Evolutionary conservation across 1,140 invertebrate species (phyloP), one percentile per base, ranked within the genome.

Genomic region (Globodera rostochiensis): DNA sequence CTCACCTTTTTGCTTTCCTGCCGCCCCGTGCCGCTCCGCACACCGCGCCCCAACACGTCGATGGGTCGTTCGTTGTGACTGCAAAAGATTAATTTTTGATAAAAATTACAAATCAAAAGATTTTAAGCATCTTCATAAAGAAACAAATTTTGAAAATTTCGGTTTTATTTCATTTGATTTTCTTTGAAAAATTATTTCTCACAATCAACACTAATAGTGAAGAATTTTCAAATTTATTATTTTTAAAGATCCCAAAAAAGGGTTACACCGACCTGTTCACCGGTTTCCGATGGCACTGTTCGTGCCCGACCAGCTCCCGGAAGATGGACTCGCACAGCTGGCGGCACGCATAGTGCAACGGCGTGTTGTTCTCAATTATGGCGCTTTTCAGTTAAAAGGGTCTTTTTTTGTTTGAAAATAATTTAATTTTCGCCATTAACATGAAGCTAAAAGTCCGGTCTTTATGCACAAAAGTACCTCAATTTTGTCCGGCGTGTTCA

Each of bases 401-500:
- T 36, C 36, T 36, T 36, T 36, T 36, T 36, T 36, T 53, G 53
- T 11, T 53, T 53, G 8, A 53, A 9, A 13, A 53, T 53, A 53
- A 53, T 53, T 53, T 53, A 53, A 36, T 36, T 36, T 36, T 36
- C 36, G 36, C 36, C 36, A 36, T 36, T 9, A 53, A 53, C 53
- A 53, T 15, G 4, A 15, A 53, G 8, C 53, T 53, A 53, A 53
- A 53, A 53, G 2, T 53, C 53, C 8, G 15, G 8, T 53, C 15
- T 53, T 53, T 53, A 36, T 3, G 36, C 36, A 25, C 25, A 64
- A 64, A 64, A 64, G 6, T 64, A 64, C 57, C 57, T 64, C 57
- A 64, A 64, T 64, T 64, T 64, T 78, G 25, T 78, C 76, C 7
- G 76, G 76, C 9, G 76, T 78, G n/a, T 78, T 78, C 70, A 78